Evolutionary conservation across 2,888 invertebrate genomes (phyloP).

Genomic region (Hydrotaea cyrtoneurina): DNA sequence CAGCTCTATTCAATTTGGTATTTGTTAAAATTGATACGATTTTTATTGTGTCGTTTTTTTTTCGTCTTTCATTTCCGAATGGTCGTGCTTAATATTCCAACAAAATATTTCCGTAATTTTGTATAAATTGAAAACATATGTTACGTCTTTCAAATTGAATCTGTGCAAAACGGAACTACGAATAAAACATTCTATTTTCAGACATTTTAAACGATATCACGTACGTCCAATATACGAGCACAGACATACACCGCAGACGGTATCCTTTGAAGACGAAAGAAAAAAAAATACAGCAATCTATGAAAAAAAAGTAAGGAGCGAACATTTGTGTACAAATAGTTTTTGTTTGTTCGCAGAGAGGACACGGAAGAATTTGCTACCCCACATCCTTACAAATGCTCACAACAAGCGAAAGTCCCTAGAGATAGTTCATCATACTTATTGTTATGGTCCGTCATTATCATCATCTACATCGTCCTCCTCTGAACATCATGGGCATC

Average conservation of each 20-base stretch:
- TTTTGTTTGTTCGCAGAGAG: constrained; percentile 36
- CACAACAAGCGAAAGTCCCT: constrained; percentile 69
- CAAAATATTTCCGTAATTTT: constrained; percentile 74
- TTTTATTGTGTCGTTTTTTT: background rate
- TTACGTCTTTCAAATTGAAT: constrained; percentile 53
- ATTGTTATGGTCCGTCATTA: constrained; percentile 71
- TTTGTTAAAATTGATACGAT: background rate
- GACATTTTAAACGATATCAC: constrained; percentile 76
- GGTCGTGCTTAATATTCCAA: constrained; percentile 47
- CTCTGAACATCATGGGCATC: background rate
- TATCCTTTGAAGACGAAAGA: constrained; percentile 34
- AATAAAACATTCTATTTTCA: constrained; percentile 44
- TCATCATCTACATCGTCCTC: constrained; percentile 57
- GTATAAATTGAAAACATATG: constrained; percentile 75
- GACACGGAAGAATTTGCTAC: constrained; percentile 56
- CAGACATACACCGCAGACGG: constrained; percentile 11
- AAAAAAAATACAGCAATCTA: background rate
- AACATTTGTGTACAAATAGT: constrained; percentile 39
- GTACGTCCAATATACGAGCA: constrained; percentile 68
- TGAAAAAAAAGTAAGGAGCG: constrained; percentile 24
- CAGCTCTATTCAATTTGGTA: background rate
- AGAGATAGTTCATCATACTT: constrained; percentile 74
- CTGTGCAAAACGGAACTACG: constrained; percentile 40
- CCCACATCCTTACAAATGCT: constrained; percentile 69
- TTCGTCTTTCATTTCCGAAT: background rate